A percentile compares a stretch with the other conserved stretches of the same genome.
Evolutionary conservation across 2,888 invertebrate species (phyloP).

Genomic region (Tiphia femorata): DNA sequence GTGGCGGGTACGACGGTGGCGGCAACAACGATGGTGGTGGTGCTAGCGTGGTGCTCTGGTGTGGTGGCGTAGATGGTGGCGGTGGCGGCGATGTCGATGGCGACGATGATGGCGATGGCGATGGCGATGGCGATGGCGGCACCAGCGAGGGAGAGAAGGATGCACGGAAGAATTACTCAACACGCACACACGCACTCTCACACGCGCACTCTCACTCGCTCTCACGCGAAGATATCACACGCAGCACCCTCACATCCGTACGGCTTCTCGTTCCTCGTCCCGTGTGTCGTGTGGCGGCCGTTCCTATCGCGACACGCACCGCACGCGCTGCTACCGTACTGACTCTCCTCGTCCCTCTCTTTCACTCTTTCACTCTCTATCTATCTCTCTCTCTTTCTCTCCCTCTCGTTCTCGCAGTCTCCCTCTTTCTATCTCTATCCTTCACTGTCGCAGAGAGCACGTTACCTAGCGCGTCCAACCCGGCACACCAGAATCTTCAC

Average conservation of each 20-base stretch:
- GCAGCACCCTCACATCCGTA: conserved; percentile 53
- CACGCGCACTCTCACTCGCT: conserved; percentile 29
- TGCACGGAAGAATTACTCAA: conserved; percentile 33
- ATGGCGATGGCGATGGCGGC: background rate
- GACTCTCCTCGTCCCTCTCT: conserved; percentile 14
- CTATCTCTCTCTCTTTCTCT: background rate
- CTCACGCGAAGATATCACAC: conserved; percentile 25
- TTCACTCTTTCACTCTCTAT: conserved; percentile 12
- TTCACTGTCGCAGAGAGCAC: conserved; percentile 21
- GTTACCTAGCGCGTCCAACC: too few relatives aligned
- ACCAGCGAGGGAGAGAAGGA: conserved; percentile 22
- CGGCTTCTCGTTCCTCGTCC: conserved; percentile 33
- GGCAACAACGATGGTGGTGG: background rate
- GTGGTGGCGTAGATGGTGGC: too few relatives aligned
- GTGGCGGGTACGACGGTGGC: background rate
- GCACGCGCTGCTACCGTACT: background rate
- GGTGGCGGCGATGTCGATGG: background rate
- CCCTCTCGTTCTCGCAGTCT: background rate
- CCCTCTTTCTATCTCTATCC: conserved; percentile 5
- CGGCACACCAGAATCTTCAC: too few relatives aligned
- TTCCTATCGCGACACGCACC: conserved; percentile 12
- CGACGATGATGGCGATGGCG: background rate
- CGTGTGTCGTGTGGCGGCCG: too few relatives aligned
- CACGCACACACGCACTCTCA: conserved; percentile 23
- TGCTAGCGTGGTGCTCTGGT: too few relatives aligned